Base-by-base conservation (phyloP, 2,888 invertebrate species). In the Epinotia demarniana region DNA sequence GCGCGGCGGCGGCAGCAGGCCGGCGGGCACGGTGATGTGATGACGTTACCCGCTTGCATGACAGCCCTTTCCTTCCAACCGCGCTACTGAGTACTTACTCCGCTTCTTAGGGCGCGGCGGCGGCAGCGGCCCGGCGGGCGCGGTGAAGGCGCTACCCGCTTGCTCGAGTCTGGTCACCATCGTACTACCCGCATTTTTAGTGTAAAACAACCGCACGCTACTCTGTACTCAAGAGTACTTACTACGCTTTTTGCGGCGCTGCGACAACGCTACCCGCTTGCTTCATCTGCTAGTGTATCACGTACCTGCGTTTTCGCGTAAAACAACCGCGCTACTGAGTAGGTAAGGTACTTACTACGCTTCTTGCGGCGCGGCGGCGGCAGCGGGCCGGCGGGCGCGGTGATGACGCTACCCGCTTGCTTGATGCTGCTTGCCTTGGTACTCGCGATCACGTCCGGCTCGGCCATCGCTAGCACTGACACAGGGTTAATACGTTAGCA, bases 401-500 rank as follows among this genome's bases (percentile, higher is more conserved):
- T 71, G 18, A 69, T 19, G 62, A 97, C 67, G 96, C 96, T 80
- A 66, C 90, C 86, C 72, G 73, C 79, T 77, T 88, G 87, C 86
- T 93, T 92, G 79, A 93, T 81, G 78, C 93, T 89, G 90, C 93
- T 92, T 75, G 96, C 93, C 87, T 98, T 98, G 78, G 98, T 98
- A 92, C 98, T 98, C 76, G 98, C 98, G 82, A 98, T 98, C 84
- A 98, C 98, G 92, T 99, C 98, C 2, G 98, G 98, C 90, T 98
- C 86, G 96, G 96, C 53, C 87, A 96, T 94, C 66, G 94, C 93
- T 77, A 95, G 84, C 80, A 91, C 92, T 90, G 86, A 64, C 70
- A 70, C 43, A 39, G 70, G 70, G 58, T 68, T 75, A 67, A 73
- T 53, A 19, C 27, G 62, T 66, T 55, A 71, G 60, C 60, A 62